Base-by-base conservation (phyloP, 2,888 invertebrate species). In the Parnassius glacialis region DNA sequence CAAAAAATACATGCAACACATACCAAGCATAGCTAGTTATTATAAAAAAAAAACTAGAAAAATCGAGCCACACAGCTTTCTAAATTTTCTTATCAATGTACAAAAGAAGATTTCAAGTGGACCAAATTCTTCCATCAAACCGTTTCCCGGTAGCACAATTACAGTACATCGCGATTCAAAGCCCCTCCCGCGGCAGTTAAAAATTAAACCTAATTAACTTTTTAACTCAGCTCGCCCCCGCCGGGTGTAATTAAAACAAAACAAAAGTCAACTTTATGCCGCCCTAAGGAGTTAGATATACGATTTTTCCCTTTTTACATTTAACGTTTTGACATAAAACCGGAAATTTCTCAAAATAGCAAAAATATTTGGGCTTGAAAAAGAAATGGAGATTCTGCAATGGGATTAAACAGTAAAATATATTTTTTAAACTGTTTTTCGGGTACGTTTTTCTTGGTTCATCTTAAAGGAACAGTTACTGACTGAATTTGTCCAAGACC, bases 151-250 rank as follows among this genome's bases (percentile, higher is more conserved):
- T 20, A 41, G 48, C 48, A 57, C 50, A 52, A 50, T 61, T 43
- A 41, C 45, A 41, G 55, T 68, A 69, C 76, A 76, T 74, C 74
- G 71, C 74, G 77, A 78, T 74, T 73, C 74, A 72, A 74, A 76
- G 34, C 67, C 70, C 70, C 75, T 65, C 70, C 70, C 76, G 76
- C 68, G 68, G 72, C 79, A 78, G 80, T 85, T 81, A 87, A 85
- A 63, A 87, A 87, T 87, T 87, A 81, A 83, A 85, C 80, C 84
- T 85, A 86, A 87, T 85, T 87, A 86, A 84, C 85, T 86, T 87
- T 86, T 86, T 84, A 81, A 81, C 81, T 85, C 76, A 68, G 73
- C 70, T 70, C 74, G 74, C 75, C 76, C 75, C 69, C 70, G 66
- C 72, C 72, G 72, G 76, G 84, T 78, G 79, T 84, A 82, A 87